Base-by-base conservation (phyloP, 1,140 invertebrate species). In the Globodera rostochiensis region DNA sequence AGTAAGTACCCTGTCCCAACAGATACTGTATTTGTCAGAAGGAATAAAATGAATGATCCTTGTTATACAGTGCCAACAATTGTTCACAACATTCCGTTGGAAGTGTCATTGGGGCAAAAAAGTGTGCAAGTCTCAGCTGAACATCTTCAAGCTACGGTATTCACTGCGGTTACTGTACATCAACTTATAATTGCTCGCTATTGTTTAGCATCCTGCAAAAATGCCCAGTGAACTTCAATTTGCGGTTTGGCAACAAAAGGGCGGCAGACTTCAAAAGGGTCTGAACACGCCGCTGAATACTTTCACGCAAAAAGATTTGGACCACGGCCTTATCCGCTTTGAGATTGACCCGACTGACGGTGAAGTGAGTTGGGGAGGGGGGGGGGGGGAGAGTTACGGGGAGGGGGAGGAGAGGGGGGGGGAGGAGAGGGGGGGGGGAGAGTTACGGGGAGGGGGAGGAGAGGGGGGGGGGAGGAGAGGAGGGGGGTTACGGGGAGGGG, bases 271-370 rank as follows among this genome's bases (percentile, higher is more conserved):
- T 60, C 45, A 76, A 74, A 66, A 80, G 57, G 53, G 53, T 21
- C 4, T 53, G 60, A 47, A 50, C 36, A 67, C 77, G 64, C 60
- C 82, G 6, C 60, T 90, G 49, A 25, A 77, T 47, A 83, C 77
- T 67, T 90, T 88, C 78, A 84, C 87, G 67, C 87, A 88, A 76
- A 74, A 77, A 45, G 88, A 90, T 64, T 15, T 88, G 21, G 79
- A 90, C 73, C 49, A 81, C 15, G 69, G 81, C 46, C 25, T 79
- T 36, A 79, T 87, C 50, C 70, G 66, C n/a, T 87, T 87, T 76
- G 69, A 86, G 13, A 75, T 66, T 46, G 75, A 81, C 70, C 45
- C 8, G 50, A 8, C 8, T 11, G 6, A 6, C 8, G 50, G 8
- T 8, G 7, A 36, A 36, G 25, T 36, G 25, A 36, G 25, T 36